phyloP scores from a whole-genome alignment of 2,113 vertebrate species.

The Isurus oxyrinchus region DNA sequence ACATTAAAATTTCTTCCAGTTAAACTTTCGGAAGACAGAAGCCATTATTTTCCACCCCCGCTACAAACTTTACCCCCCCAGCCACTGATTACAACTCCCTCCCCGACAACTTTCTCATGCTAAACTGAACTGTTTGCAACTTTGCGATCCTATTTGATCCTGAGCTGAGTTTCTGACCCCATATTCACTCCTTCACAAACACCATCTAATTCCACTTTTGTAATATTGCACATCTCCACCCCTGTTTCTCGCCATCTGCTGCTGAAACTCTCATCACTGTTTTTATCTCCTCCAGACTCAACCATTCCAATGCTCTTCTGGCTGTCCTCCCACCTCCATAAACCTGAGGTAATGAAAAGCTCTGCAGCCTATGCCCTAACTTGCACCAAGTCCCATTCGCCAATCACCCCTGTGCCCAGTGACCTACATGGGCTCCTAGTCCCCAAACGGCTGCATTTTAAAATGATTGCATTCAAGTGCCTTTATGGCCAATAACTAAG shows the following conservation, averaged over 20 bases:
- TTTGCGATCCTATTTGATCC: not conserved
- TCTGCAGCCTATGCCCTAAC: too few relatives aligned
- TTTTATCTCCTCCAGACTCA: not conserved
- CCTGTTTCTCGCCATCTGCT: not conserved
- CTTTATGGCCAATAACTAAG: too few relatives aligned
- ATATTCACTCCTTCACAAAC: not conserved
- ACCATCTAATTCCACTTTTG: not conserved
- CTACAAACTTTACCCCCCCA: not conserved
- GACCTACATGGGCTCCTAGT: not conserved
- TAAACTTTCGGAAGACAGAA: not conserved
- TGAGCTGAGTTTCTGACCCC: not conserved
- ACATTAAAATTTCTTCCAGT: not conserved
- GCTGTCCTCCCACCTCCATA: not conserved
- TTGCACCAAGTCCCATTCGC: not conserved
- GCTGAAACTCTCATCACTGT: not conserved
- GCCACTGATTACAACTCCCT: not conserved
- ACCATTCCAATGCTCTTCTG: not conserved
- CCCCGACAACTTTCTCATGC: not conserved
- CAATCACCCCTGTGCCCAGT: not conserved
- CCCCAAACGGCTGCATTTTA: not conserved
- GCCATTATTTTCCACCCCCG: not conserved
- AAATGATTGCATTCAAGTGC: too few relatives aligned
- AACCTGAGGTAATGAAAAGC: not conserved
- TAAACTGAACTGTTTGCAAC: not conserved
- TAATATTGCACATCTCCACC: not conserved